Evolutionary conservation across 1,140 invertebrate species (phyloP).

Genomic region (Anagrus nilaparvatae): DNA sequence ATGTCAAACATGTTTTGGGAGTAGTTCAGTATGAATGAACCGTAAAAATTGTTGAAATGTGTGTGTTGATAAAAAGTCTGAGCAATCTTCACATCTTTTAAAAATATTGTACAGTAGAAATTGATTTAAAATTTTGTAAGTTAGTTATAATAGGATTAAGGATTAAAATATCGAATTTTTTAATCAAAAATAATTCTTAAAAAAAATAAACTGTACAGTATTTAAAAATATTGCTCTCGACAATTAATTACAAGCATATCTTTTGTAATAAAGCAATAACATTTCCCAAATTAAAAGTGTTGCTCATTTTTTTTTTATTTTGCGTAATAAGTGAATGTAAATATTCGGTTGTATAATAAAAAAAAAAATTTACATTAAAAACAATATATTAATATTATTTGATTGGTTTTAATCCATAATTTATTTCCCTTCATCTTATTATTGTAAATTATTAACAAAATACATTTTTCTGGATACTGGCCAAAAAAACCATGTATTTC

Average conservation of each 20-base stretch:
- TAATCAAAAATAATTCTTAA: neutral
- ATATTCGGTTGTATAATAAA: slow-evolving; percentile 17
- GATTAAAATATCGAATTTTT: neutral
- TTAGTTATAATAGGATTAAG: neutral
- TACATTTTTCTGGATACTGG: no score
- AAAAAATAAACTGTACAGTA: slow-evolving; percentile 13
- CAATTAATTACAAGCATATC: slow-evolving; percentile 11
- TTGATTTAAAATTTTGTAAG: slow-evolving; percentile 9
- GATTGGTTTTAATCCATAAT: no score
- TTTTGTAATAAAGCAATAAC: slow-evolving; percentile 18
- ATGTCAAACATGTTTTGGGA: slow-evolving; percentile 36
- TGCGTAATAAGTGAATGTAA: slow-evolving; percentile 12
- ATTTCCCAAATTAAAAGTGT: slow-evolving; percentile 8
- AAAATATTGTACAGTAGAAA: slow-evolving; percentile 16
- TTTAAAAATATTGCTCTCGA: slow-evolving; percentile 10
- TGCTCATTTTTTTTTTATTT: slow-evolving; percentile 12
- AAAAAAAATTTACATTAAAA: no score
- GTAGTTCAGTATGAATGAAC: slow-evolving; percentile 18
- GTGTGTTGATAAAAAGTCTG: slow-evolving; percentile 40
- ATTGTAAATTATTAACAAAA: no score
- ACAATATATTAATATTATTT: no score
- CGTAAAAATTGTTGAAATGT: slow-evolving; percentile 30
- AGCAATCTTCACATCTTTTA: slow-evolving; percentile 25
- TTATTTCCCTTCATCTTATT: no score
- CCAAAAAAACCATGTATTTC: no score